Conservation (phyloP, 2,113 vertebrate genomes). For the Petrocephalus microphthalmus region DNA sequence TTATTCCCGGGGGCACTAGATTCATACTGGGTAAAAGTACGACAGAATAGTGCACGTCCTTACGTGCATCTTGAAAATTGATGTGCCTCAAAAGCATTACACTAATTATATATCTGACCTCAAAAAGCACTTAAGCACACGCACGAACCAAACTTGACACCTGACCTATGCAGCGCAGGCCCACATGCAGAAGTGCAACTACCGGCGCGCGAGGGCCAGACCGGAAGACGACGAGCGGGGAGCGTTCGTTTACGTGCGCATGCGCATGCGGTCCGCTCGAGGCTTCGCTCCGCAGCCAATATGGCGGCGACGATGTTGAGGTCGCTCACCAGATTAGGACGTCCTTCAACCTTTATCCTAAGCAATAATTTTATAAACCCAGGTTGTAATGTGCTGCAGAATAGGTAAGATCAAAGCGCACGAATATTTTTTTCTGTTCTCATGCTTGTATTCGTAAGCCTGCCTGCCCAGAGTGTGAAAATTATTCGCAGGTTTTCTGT, state of each 20-base stretch:
- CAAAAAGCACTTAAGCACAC: neutral
- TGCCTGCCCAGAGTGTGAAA: neutral
- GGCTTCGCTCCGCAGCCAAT: slow-evolving; percentile 40
- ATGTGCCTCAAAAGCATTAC: neutral
- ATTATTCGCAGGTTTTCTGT: neutral
- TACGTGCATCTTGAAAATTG: neutral
- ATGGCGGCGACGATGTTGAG: slow-evolving; percentile 67
- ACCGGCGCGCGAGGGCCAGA: neutral
- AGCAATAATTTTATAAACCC: slow-evolving; percentile 43
- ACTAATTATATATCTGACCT: neutral
- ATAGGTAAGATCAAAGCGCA: slow-evolving; percentile 43
- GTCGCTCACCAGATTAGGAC: slow-evolving; percentile 60
- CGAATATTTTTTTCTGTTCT: neutral
- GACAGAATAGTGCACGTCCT: neutral
- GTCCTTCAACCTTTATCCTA: slow-evolving; percentile 64
- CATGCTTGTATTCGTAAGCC: neutral
- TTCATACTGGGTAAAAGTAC: neutral
- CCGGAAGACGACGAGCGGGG: neutral
- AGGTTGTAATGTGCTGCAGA: slow-evolving; percentile 52
- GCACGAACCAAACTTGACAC: neutral
- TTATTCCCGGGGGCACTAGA: neutral
- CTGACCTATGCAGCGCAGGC: neutral
- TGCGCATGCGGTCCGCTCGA: slow-evolving; percentile 16
- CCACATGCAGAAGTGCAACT: neutral
- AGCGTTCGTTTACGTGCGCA: neutral